phyloP scores from a whole-genome alignment of 2,113 vertebrate species.

The Alexandromys fortis region DNA sequence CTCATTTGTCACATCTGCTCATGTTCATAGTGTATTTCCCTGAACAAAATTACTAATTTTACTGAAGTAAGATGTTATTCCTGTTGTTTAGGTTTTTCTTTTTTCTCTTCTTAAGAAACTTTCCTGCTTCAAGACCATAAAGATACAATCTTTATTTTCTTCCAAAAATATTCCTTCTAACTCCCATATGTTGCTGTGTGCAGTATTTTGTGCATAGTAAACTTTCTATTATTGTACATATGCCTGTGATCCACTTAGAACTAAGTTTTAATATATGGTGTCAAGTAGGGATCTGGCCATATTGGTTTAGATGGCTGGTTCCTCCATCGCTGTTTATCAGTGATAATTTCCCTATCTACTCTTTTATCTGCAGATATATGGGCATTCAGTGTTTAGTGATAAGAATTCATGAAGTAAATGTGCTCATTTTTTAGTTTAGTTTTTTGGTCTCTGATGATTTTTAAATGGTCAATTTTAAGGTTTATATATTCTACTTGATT shows the following conservation, averaged over 20 bases:
- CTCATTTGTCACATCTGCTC: neutral
- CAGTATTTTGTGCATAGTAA: neutral
- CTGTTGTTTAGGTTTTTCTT: neutral
- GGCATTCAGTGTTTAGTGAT: neutral
- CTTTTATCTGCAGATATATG: neutral
- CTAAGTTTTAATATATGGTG: neutral
- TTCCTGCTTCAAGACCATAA: neutral
- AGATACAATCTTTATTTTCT: slow-evolving; percentile 25
- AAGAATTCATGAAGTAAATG: neutral
- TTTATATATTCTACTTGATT: slow-evolving; percentile 21
- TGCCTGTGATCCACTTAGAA: neutral
- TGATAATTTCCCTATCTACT: neutral
- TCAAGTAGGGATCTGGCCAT: neutral
- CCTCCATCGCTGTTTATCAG: neutral
- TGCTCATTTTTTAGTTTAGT: neutral
- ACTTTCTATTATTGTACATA: neutral
- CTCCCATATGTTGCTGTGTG: neutral
- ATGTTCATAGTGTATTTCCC: neutral
- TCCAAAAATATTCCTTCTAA: neutral
- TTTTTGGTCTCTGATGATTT: slow-evolving; percentile 8
- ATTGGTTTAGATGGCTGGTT: neutral
- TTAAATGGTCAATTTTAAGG: slow-evolving; percentile 42
- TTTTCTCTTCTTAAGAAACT: neutral
- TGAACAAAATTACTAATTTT: slow-evolving; percentile 1
- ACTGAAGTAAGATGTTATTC: neutral